Evolutionary conservation across 2,888 invertebrate species (phyloP).

Genomic region (Acronicta aceris): DNA sequence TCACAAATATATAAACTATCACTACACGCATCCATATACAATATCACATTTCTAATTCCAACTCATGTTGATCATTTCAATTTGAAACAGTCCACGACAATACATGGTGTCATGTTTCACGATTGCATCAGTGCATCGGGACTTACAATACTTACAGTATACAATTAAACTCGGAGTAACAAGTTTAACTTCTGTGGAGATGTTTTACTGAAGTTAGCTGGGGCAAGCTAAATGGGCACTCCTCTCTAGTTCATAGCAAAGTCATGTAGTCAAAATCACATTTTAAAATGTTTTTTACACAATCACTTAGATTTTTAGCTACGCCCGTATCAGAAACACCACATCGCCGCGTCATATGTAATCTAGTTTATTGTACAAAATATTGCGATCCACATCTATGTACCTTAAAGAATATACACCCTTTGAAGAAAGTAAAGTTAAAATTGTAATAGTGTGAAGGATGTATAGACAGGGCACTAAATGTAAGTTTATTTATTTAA

Average conservation of each 20-base stretch:
- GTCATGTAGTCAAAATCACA: slow-evolving; percentile 2
- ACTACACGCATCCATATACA: slow-evolving; percentile 54
- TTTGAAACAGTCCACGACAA: slow-evolving; percentile 28
- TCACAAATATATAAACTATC: slow-evolving; percentile 54
- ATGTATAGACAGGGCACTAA: not conserved
- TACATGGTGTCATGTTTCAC: slow-evolving; percentile 9
- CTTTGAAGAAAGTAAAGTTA: not conserved
- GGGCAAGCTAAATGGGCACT: slow-evolving; percentile 4
- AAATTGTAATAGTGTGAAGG: too few species aligned
- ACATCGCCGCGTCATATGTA: slow-evolving; percentile 3
- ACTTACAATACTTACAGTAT: slow-evolving; percentile 20
- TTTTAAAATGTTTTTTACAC: slow-evolving; percentile 19
- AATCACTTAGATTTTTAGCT: slow-evolving; percentile 8
- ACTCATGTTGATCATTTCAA: slow-evolving; percentile 40
- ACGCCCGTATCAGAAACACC: not conserved
- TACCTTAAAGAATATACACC: slow-evolving; percentile 6
- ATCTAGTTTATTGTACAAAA: slow-evolving; percentile 8
- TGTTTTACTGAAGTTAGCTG: slow-evolving; percentile 15
- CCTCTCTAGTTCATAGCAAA: slow-evolving; percentile 10
- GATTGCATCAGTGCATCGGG: slow-evolving; percentile 17
- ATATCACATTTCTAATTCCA: slow-evolving; percentile 57
- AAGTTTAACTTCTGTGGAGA: slow-evolving; percentile 1
- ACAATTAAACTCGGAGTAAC: slow-evolving; percentile 18
- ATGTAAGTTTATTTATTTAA: not conserved
- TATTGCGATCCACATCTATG: slow-evolving; percentile 16